These are phyloP conservation scores for Halcyon leucocephala DNA, from an alignment of 2,797 vertebrate species.

Conservation along the genomic window DNA sequence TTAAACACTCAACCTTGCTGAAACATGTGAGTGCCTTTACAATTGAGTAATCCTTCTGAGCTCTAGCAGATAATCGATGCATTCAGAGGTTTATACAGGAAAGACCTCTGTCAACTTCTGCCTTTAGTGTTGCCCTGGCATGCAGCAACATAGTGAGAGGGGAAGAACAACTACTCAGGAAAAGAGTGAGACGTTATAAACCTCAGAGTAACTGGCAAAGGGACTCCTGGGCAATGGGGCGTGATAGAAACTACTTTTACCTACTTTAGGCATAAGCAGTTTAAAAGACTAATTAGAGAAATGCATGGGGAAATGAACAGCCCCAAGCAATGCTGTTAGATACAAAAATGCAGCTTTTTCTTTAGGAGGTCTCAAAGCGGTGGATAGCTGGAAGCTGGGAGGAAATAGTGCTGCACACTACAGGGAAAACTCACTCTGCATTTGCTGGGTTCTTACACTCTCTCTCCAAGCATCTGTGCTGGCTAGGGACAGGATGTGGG, in stretches of 20 bases:
- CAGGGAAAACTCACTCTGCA: not conserved
- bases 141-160: not conserved
- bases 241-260: not conserved
- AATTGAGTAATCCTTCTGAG: not conserved
- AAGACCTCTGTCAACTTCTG: not conserved
- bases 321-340: not conserved
- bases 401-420: not conserved
- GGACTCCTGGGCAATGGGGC: not conserved
- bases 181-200: not conserved
- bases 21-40: not conserved
- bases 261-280: not conserved
- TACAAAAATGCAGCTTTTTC: not conserved
- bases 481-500: not conserved
- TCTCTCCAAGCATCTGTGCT: not conserved
- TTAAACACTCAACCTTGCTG: not conserved
- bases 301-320: not conserved
- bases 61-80: not conserved
- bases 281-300: constrained; percentile 1
- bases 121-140: not conserved
- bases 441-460: not conserved
- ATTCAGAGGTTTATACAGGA: not conserved
- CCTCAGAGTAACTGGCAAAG: not conserved
- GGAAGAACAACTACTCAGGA: not conserved
- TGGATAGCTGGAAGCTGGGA: not conserved
- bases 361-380: not conserved